These are phyloP conservation scores for Danio kyathit DNA, from an alignment of 2,797 vertebrate species.

Conservation along the genomic window DNA sequence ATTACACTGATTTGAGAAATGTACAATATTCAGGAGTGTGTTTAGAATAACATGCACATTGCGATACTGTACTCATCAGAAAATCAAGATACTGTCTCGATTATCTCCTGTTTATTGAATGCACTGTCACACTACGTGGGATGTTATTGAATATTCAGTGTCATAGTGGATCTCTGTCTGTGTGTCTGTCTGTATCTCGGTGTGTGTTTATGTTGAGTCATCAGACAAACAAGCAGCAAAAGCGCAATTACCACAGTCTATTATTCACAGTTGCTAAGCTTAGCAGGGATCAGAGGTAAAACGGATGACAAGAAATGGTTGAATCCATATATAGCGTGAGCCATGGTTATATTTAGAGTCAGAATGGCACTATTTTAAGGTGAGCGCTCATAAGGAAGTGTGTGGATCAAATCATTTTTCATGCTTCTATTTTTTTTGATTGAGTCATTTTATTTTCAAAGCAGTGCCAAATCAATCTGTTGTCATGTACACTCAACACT, in stretches of 20 bases:
- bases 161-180: conserved; percentile 45
- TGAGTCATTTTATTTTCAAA: conserved; percentile 12
- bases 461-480: background rate
- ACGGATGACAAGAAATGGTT: background rate
- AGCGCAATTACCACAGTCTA: conserved; percentile 35
- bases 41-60: background rate
- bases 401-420: background rate
- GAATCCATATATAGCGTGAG: conserved; percentile 13
- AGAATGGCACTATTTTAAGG: conserved; percentile 18
- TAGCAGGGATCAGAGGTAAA: conserved; percentile 60
- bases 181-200: conserved; percentile 24
- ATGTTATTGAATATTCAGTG: conserved; percentile 67
- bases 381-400: background rate
- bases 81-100: conserved; percentile 4
- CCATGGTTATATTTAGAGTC: conserved; percentile 22
- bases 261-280: conserved; percentile 56
- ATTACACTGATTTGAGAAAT: background rate
- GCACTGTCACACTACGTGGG: conserved; percentile 47
- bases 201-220: conserved; percentile 44
- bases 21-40: background rate
- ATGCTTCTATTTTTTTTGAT: background rate
- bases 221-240: conserved; percentile 40
- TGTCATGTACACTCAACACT: background rate
- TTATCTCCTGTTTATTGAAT: conserved; percentile 23
- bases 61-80: background rate